Evolutionary conservation across 2,113 vertebrate species (phyloP).

Genomic region (Hippocampus guttulatus): DNA sequence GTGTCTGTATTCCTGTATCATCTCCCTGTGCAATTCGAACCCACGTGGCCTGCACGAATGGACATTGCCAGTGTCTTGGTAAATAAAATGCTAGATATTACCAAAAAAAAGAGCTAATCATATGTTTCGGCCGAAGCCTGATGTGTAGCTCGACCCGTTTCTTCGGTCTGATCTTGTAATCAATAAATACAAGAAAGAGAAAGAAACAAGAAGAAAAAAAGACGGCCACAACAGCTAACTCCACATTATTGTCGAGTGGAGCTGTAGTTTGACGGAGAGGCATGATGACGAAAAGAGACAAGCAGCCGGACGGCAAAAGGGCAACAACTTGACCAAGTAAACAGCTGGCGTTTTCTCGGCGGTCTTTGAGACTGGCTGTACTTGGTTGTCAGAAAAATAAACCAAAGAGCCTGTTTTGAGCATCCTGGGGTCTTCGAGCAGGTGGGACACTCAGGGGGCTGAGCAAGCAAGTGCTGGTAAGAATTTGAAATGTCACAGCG

Average conservation of each 20-base stretch:
- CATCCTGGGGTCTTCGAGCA: slow-evolving; percentile 38
- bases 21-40: not conserved
- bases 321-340: slow-evolving; percentile 37
- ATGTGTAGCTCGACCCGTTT: too few species aligned
- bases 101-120: too few species aligned
- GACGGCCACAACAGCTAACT: too few species aligned
- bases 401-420: slow-evolving; percentile 20
- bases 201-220: too few species aligned
- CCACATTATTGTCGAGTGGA: not conserved
- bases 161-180: too few species aligned
- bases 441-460: slow-evolving; percentile 47
- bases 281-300: slow-evolving; percentile 16
- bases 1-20: too few species aligned
- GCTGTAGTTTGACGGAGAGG: slow-evolving; percentile 17
- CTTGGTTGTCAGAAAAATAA: slow-evolving; percentile 19
- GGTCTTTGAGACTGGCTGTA: slow-evolving; percentile 44
- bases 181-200: too few species aligned
- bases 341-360: slow-evolving; percentile 33
- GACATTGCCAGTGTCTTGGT: not conserved
- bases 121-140: too few species aligned
- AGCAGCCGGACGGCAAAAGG: slow-evolving; percentile 19
- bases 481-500: slow-evolving; percentile 31
- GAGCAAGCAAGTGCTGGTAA: slow-evolving; percentile 40
- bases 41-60: not conserved
- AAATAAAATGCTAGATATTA: not conserved